Conservation (phyloP, 2,888 invertebrate genomes). For the Diachrysia chrysitis region DNA sequence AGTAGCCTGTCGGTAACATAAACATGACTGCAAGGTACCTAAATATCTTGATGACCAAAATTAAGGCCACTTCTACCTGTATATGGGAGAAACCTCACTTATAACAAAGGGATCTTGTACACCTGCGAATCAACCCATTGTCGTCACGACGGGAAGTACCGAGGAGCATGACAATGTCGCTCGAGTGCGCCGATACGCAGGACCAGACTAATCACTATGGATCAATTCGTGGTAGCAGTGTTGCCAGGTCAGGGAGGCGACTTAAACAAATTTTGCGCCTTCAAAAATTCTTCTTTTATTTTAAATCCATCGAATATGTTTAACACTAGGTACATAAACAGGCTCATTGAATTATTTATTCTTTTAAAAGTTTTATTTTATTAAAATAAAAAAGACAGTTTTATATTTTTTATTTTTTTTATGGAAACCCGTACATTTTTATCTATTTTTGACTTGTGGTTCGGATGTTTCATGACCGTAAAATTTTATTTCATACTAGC, state of each 20-base stretch:
- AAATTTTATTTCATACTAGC: too few species aligned
- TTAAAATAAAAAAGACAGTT: too few species aligned
- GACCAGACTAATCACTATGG: not conserved
- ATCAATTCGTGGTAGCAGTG: not conserved
- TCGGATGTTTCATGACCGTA: too few species aligned
- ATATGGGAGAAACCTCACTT: constrained; percentile 3
- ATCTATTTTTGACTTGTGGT: too few species aligned
- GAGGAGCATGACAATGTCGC: constrained; percentile 33
- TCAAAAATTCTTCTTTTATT: too few species aligned
- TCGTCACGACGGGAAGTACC: constrained; percentile 27
- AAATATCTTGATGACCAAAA: not conserved
- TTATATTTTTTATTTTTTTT: too few species aligned
- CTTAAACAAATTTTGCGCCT: not conserved
- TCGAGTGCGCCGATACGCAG: constrained; percentile 8
- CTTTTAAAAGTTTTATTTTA: too few species aligned
- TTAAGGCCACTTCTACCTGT: not conserved
- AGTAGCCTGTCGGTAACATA: not conserved
- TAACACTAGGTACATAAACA: too few species aligned
- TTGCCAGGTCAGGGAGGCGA: too few species aligned
- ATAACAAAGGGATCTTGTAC: constrained; percentile 31
- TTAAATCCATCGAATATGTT: too few species aligned
- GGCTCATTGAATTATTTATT: too few species aligned
- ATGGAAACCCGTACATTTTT: too few species aligned
- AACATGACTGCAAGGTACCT: not conserved
- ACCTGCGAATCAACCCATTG: constrained; percentile 32